Base-by-base conservation (phyloP, 2,797 vertebrate genomes). In the Pterois miles region DNA sequence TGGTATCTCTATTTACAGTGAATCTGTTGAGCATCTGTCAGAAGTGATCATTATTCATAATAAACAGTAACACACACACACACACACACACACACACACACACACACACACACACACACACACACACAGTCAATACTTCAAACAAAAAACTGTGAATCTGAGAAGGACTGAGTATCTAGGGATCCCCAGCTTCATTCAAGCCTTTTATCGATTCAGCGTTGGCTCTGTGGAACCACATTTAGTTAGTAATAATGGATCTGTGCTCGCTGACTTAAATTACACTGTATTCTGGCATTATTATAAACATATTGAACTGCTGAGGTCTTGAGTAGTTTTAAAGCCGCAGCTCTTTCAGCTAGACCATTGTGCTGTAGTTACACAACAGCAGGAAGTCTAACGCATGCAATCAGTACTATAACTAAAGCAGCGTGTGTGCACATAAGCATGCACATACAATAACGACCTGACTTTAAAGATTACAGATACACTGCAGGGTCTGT, bases 281-380 rank as follows among this genome's bases (percentile, higher is more conserved):
- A 80, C 20, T 70, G 46, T 72, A 72, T 81, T 83, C 67, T 59
- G 69, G 14, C 46, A 74, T 65, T 62, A 74, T 65, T 62, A 76
- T 82, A 77, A 85, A 85, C 62, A 77, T 72, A 83, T 83, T 22
- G 71, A 86, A 74, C 82, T 56, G 72, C 72, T 18, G 59, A 65
- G 68, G 66, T 72, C 71, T 86, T 69, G 27, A 69, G 80, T 70
- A 84, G 65, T 54, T 87, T 81, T 50, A 22, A 68, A 74, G 71
- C 63, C 74, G 59, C 71, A 73, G 38, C 70, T 86, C 59, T 66
- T 52, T 74, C 56, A 59, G 52, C 53, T 5, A 5, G n/a, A 64
- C 65, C 70, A 69, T 38, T 66, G 40, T 14, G 18, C 38, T 65
- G 69, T 20, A 64, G 76, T 70, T 76, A 65, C 22, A 80, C 57